Evolutionary conservation across 2,888 invertebrate genomes (phyloP).

Genomic region (Agrochola lota): DNA sequence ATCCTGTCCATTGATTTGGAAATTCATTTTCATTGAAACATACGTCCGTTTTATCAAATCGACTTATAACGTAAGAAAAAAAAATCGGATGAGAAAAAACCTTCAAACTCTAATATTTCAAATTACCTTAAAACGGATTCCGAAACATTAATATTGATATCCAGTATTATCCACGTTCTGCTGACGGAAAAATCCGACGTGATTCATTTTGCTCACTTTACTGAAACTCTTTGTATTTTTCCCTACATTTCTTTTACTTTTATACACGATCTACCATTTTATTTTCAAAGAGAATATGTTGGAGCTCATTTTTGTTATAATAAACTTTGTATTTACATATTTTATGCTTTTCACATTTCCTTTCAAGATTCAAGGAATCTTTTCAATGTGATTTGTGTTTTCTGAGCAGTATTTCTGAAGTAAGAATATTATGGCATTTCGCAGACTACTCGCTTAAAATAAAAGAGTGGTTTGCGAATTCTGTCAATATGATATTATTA

Average conservation of each 20-base stretch:
- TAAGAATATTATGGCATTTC: not conserved
- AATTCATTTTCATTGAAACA: conserved; percentile 1
- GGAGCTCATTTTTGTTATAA: conserved; percentile 35
- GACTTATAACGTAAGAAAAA: not conserved
- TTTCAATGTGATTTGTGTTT: not conserved
- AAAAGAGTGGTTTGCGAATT: not conserved
- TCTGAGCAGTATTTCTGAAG: not conserved
- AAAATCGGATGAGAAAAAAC: conserved; percentile 17
- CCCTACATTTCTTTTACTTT: conserved; percentile 12
- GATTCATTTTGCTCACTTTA: conserved; percentile 39
- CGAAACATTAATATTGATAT: conserved; percentile 52
- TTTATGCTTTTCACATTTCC: conserved; percentile 4
- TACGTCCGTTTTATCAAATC: too few species aligned
- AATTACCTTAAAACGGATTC: conserved; percentile 28
- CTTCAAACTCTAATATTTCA: conserved; percentile 27
- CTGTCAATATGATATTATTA: not conserved
- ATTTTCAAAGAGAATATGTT: conserved; percentile 40
- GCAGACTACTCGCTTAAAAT: not conserved
- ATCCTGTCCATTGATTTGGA: not conserved
- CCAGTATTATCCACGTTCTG: conserved; percentile 21
- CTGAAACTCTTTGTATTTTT: conserved; percentile 14
- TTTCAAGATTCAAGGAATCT: not conserved
- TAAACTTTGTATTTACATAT: conserved; percentile 42
- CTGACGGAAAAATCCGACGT: conserved; percentile 12
- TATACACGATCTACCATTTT: conserved; percentile 15